phyloP scores from a whole-genome alignment of 2,888 invertebrate genomes.

The Diarsia dahlii region DNA sequence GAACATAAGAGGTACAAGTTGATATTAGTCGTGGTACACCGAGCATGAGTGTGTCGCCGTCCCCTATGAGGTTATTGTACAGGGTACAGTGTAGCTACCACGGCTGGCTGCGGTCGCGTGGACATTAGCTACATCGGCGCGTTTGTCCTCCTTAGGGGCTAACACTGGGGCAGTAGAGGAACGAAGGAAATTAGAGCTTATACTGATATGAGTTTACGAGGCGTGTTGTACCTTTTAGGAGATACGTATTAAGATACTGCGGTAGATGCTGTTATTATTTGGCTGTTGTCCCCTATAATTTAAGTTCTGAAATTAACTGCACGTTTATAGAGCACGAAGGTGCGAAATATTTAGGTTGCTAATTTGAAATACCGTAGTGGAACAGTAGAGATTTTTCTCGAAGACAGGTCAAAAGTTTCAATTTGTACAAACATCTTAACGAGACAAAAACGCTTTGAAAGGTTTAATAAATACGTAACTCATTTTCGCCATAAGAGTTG shows the following conservation, averaged over 20 bases:
- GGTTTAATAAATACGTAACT: constrained; percentile 21
- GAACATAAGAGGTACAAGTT: constrained; percentile 45
- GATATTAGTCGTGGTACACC: constrained; percentile 47
- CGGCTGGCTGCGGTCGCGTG: constrained; percentile 45
- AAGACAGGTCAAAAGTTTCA: constrained; percentile 6
- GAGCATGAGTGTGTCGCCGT: constrained; percentile 25
- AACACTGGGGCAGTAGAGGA: constrained; percentile 32
- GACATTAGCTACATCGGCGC: constrained; percentile 55
- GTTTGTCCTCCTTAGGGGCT: constrained; percentile 46
- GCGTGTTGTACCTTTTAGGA: constrained; percentile 1
- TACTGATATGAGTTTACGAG: constrained; percentile 39
- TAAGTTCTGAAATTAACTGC: neutral
- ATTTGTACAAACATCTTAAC: constrained; percentile 16
- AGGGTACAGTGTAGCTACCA: constrained; percentile 14
- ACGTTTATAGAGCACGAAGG: no score
- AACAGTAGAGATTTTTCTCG: neutral
- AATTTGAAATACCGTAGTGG: no score
- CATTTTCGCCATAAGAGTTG: constrained; percentile 16
- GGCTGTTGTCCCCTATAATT: neutral
- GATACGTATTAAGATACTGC: neutral
- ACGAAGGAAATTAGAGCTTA: constrained; percentile 45
- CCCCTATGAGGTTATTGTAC: constrained; percentile 29
- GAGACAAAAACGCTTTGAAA: constrained; percentile 24
- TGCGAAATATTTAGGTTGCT: no score
- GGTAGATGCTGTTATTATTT: neutral